Conservation (phyloP, 2,888 invertebrate species). For the Drosophila rubida region DNA sequence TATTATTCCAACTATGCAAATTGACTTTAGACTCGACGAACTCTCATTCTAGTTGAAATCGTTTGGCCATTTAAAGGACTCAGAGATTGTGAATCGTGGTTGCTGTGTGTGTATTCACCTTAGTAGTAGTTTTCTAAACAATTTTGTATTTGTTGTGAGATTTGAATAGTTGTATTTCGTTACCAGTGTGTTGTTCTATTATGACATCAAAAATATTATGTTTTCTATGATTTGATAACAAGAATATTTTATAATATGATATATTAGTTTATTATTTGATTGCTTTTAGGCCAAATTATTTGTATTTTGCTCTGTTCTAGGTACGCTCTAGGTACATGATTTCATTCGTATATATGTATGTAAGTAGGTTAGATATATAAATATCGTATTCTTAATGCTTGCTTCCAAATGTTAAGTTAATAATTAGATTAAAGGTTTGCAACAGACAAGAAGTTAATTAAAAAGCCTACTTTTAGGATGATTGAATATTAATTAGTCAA, state of each 20-base stretch:
- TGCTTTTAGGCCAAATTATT: slow-evolving; percentile 40
- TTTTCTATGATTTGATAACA: slow-evolving; percentile 15
- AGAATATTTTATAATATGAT: slow-evolving; percentile 14
- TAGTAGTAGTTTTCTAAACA: slow-evolving; percentile 76
- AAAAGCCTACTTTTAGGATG: not conserved
- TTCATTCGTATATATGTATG: slow-evolving; percentile 13
- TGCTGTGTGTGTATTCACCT: slow-evolving; percentile 54
- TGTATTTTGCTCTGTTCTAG: slow-evolving; percentile 42
- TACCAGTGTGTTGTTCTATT: slow-evolving; percentile 17
- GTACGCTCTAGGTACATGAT: slow-evolving; percentile 65
- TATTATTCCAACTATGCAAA: slow-evolving; percentile 50
- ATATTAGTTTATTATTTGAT: slow-evolving; percentile 29
- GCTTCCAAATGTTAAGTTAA: slow-evolving; percentile 18
- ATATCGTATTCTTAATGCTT: slow-evolving; percentile 15
- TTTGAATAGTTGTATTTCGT: not conserved
- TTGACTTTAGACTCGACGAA: slow-evolving; percentile 61
- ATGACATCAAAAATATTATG: slow-evolving; percentile 31
- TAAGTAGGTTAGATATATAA: slow-evolving; percentile 7
- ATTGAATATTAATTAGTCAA: not conserved
- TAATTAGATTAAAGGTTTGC: not conserved
- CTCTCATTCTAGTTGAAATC: slow-evolving; percentile 12
- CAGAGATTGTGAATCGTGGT: slow-evolving; percentile 14
- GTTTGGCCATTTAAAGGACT: slow-evolving; percentile 13
- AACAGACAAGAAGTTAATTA: not conserved
- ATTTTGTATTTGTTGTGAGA: slow-evolving; percentile 3